These are phyloP conservation scores for Nemapogon koenigi DNA, from an alignment of 2,888 invertebrate genomes.

Conservation along the genomic window DNA sequence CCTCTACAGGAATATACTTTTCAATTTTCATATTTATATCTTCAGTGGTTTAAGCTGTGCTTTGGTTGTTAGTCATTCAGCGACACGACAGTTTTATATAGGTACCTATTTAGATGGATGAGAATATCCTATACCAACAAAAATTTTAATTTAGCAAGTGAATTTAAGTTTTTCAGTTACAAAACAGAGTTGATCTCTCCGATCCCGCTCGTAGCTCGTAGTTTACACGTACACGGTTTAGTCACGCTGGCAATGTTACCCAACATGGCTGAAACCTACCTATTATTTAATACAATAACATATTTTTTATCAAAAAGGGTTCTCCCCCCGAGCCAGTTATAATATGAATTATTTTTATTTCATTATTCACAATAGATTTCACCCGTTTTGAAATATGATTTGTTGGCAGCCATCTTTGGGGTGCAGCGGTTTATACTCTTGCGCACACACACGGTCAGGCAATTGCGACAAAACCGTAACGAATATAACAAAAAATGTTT, in stretches of 20 bases:
- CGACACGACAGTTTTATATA: no score
- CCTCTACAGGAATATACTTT: no score
- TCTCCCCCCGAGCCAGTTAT: slow-evolving; percentile 29
- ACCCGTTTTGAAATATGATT: slow-evolving; percentile 62
- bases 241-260: slow-evolving; percentile 49
- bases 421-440: no score
- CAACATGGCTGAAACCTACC: slow-evolving; percentile 37
- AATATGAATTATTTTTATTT: slow-evolving; percentile 25
- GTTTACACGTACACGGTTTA: slow-evolving; percentile 19
- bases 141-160: no score
- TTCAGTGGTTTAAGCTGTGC: no score
- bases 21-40: no score
- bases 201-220: no score
- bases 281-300: slow-evolving; percentile 17
- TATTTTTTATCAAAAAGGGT: slow-evolving; percentile 12
- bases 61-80: slow-evolving; percentile 10
- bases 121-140: no score
- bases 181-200: no score
- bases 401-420: slow-evolving; percentile 54
- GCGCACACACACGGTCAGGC: slow-evolving; percentile 24
- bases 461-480: not conserved
- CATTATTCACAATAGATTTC: slow-evolving; percentile 60
- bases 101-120: no score
- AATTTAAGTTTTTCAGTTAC: no score
- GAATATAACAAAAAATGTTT: not conserved